Base-by-base conservation (phyloP, 2,113 vertebrate species). In the Xerus inauris region DNA sequence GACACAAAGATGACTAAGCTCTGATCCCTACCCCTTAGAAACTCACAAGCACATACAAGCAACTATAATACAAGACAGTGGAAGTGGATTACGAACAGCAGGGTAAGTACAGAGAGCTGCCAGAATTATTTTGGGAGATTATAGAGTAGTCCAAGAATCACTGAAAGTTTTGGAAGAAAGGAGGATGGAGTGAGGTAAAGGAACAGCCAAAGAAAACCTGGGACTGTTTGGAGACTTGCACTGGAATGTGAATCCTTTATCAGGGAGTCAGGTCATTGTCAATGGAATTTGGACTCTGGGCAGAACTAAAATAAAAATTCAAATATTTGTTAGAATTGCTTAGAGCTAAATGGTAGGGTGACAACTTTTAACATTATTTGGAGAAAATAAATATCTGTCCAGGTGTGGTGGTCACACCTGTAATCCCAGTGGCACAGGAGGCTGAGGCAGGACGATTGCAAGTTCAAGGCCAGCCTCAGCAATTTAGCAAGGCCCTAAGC, bases 21-120 rank as follows among this genome's bases (percentile, higher is more conserved):
- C 40, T 73, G 38, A 17, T 64, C 67, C 32, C 77, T 20, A 32
- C 28, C 28, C 8, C 26, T 57, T 64, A 38, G 72, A 64, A 85
- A 57, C 49, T 64, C 80, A 92, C 42, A 86, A 59, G 69, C 45
- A 87, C 45, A 51, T 38, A 6, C 19, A 17, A 54, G 35, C 32
- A 83, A 45, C 72, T 94, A 35, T 73, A 89, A 42, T 26, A 94
- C 10, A 95, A 93, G 42, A 87, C 9, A 91, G 35, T 42, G 42
- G 26, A 85, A 57, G 49, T 69, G 57, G 77, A 35, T 51, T 87
- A 20, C n/a, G 40, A 91, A 57, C 20, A 88, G 40, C 32, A 45
- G 47, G 83, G 12, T 71, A 38, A 64, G 64, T 65, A 57, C 2
- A 80, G 71, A 83, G 54, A 79, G n/a, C 22, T n/a, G 62, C 40